Conservation (phyloP, 2,113 vertebrate species). For the Emberiza fucata region DNA sequence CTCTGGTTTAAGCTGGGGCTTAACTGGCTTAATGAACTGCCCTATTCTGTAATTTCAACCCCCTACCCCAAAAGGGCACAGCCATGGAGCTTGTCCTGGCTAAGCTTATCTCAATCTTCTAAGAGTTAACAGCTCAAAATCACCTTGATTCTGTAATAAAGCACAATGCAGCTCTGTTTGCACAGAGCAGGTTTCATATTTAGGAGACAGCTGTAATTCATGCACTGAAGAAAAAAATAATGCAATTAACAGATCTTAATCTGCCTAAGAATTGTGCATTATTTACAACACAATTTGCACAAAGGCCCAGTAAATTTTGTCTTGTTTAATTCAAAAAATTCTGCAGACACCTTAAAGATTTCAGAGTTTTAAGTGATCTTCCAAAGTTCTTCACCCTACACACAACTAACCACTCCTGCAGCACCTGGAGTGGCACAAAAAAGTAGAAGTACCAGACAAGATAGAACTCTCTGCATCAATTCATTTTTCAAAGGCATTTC, state of each 20-base stretch:
- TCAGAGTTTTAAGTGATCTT: neutral
- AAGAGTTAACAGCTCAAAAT: neutral
- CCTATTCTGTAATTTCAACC: neutral
- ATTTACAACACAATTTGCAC: neutral
- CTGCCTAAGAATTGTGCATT: neutral
- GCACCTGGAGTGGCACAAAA: neutral
- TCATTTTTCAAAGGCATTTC: neutral
- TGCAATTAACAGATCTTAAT: neutral
- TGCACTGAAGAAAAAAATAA: neutral
- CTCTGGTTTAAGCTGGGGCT: slow-evolving; percentile 7
- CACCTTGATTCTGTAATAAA: neutral
- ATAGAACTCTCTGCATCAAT: neutral
- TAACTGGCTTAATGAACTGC: slow-evolving; percentile 5
- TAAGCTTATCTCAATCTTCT: neutral
- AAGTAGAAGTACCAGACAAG: neutral
- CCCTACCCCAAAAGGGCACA: neutral
- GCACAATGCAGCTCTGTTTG: neutral
- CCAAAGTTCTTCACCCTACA: neutral
- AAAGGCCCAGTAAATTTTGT: neutral
- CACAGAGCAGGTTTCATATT: neutral
- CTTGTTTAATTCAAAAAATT: neutral
- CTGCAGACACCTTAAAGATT: neutral
- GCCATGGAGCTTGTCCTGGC: neutral
- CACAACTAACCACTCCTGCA: neutral
- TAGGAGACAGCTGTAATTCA: neutral